phyloP scores from a whole-genome alignment of 2,113 vertebrate species.

The Odontophorus gujanensis region DNA sequence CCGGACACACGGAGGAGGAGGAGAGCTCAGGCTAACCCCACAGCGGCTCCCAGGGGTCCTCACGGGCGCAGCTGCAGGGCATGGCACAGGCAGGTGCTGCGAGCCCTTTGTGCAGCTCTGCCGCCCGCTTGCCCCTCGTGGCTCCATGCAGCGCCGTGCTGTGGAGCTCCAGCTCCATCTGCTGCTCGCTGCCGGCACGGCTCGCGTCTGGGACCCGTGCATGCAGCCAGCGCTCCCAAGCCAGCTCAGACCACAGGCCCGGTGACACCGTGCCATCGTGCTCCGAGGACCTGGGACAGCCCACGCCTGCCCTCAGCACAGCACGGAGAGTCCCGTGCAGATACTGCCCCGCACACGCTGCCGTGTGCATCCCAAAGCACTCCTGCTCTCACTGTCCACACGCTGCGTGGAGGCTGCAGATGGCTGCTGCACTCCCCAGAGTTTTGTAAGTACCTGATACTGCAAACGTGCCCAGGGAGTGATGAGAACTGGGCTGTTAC shows the following conservation, averaged over 20 bases:
- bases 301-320: background rate
- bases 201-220: background rate
- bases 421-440: fast-evolving
- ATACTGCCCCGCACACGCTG: background rate
- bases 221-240: fast-evolving
- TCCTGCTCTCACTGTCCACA: background rate
- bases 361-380: fast-evolving
- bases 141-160: fast-evolving
- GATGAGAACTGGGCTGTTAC: background rate
- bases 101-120: fast-evolving
- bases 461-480: background rate
- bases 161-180: constrained; percentile 37
- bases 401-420: background rate
- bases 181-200: background rate
- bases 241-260: background rate
- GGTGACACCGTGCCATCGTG: fast-evolving
- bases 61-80: fast-evolving
- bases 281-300: background rate
- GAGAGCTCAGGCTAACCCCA: background rate
- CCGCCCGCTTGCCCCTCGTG: fast-evolving
- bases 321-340: fast-evolving
- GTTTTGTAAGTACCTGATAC: background rate
- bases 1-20: background rate
- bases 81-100: fast-evolving
- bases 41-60: background rate